Percentiles rank a stretch among this genome's conserved stretches.
Conservation (phyloP, 2,888 invertebrate genomes). For the Pheosia gnoma region DNA sequence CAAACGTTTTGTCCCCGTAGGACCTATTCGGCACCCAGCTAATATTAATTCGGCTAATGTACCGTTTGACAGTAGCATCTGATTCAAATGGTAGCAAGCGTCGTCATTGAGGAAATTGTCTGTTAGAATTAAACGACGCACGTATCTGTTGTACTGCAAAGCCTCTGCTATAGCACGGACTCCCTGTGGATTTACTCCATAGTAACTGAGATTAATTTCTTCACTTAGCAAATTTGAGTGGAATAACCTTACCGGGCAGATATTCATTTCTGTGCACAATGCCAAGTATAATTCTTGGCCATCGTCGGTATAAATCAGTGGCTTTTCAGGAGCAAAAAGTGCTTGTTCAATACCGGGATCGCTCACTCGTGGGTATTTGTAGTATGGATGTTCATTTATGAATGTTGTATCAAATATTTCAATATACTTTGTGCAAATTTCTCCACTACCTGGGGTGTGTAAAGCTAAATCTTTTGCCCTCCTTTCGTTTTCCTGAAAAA, state of each 20-base stretch:
- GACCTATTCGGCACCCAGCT: constrained; percentile 53
- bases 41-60: constrained; percentile 49
- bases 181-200: constrained; percentile 45
- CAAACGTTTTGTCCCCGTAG: constrained; percentile 43
- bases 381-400: constrained; percentile 39
- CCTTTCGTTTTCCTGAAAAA: constrained; percentile 38
- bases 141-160: constrained; percentile 46
- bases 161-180: constrained; percentile 54
- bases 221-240: constrained; percentile 39
- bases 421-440: constrained; percentile 48
- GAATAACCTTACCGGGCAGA: constrained; percentile 47
- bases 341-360: constrained; percentile 57
- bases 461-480: constrained; percentile 33
- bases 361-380: constrained; percentile 47
- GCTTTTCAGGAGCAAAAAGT: constrained; percentile 34
- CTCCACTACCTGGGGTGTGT: constrained; percentile 48
- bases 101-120: constrained; percentile 55
- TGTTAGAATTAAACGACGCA: constrained; percentile 44
- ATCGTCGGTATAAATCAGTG: constrained; percentile 41
- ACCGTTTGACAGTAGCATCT: constrained; percentile 46
- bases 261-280: constrained; percentile 50
- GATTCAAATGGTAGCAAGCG: constrained; percentile 54
- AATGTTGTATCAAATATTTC: constrained; percentile 48
- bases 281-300: constrained; percentile 51
- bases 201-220: constrained; percentile 50